These are phyloP conservation scores for Empidonax alnorum DNA, from an alignment of 2,113 vertebrate genomes.

Conservation along the genomic window DNA sequence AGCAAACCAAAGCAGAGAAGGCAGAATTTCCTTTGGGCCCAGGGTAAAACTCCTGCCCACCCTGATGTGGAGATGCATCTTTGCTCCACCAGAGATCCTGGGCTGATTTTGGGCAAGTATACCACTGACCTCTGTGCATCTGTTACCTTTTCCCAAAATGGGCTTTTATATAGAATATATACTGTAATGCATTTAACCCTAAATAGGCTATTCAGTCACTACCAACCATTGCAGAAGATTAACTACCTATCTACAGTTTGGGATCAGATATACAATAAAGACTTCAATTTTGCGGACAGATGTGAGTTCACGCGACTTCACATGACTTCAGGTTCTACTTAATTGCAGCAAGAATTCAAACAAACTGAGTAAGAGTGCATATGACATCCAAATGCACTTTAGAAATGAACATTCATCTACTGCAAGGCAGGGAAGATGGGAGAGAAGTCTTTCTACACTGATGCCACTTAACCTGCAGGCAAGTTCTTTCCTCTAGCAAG, in stretches of 20 bases:
- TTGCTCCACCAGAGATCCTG: background rate
- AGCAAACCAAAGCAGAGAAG: background rate
- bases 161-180: background rate
- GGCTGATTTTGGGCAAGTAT: background rate
- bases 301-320: background rate
- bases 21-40: background rate
- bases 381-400: background rate
- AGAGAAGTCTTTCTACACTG: background rate
- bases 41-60: background rate
- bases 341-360: background rate
- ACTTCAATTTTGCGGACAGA: background rate
- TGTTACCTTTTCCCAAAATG: background rate
- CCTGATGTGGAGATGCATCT: background rate
- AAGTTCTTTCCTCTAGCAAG: background rate
- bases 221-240: background rate
- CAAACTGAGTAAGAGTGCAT: background rate
- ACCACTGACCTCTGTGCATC: background rate
- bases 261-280: background rate
- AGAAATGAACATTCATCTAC: background rate
- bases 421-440: background rate
- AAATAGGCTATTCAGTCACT: background rate
- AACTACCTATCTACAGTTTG: background rate
- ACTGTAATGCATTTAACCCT: background rate
- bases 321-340: background rate
- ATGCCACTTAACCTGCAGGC: background rate